Conservation (phyloP, 2,888 invertebrate genomes). For the Caenorhabditis sinica region DNA sequence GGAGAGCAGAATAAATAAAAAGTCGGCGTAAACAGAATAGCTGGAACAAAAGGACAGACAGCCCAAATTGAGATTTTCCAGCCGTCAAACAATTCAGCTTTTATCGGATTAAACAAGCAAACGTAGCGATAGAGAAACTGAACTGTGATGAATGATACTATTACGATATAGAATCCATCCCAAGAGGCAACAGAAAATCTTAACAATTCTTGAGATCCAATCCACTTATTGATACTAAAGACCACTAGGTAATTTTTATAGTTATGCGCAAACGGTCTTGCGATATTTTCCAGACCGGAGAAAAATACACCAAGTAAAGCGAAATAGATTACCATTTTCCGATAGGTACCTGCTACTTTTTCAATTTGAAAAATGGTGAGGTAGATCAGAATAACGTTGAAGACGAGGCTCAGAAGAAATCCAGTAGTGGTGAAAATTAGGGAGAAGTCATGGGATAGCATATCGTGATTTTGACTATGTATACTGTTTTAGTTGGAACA, state of each 20-base stretch:
- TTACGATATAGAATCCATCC: neutral
- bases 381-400: neutral
- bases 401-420: neutral
- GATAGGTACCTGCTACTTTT: neutral
- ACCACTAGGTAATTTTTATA: neutral
- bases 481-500: no score
- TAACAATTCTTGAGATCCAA: neutral
- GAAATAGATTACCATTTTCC: neutral
- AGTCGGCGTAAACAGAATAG: no score
- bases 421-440: no score
- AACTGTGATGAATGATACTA: neutral
- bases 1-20: no score
- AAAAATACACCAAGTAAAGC: neutral
- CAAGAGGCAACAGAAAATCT: neutral
- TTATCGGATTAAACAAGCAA: neutral
- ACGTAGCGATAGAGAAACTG: neutral
- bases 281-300: neutral
- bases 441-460: no score
- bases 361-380: neutral
- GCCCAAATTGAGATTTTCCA: no score
- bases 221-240: neutral
- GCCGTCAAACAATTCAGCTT: no score
- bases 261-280: slow-evolving; percentile 2
- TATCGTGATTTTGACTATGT: no score
- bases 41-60: no score